Base-by-base conservation (phyloP, 35 echinoderm and acorn worm genomes). In the Ophioderma brevispina region DNA sequence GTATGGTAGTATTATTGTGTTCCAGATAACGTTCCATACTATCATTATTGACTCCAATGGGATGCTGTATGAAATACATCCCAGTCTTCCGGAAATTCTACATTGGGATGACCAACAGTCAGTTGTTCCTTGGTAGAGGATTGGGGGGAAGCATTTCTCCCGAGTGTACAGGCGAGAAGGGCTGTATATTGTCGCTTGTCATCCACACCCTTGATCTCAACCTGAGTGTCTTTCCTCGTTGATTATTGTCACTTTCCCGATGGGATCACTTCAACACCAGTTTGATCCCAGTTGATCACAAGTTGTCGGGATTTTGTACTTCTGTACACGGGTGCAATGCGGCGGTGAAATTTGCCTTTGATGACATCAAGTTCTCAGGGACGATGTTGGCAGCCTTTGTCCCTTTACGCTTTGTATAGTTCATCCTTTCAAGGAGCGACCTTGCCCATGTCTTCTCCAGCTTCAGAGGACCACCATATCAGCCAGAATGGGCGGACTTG, bases 221-320 rank as follows among this genome's bases (percentile, higher is more conserved):
- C 63, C 56, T 90, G 80, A 11, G 36, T 56, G 37, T 80, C 78
- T n/a, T n/a, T 21, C 88, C 88, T 35, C 76, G 21, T 28, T 3
- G 33, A 33, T 79, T 40, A 89, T 79, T 50, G 77, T 89, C 87
- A 89, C 32, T 80, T 78, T 19, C 76, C 76, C 31, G 40, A 33
- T 23, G n/a, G 87, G 87, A 89, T 41, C 0, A 89, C 76, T 35
- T 78, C 5, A 6, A 89, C 87, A 33, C 35, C 87, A 15, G 87
- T 90, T 36, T 82, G 88, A 70, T 90, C 88, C 88, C 88, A 82
- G 39, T 90, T 90, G 17, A 90, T 82, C 0, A 90, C 37, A 1
- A 90, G 42, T 38, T 81, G 79, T 40, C 55, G 39, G n/a, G 88
- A 79, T 80, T 21, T 80, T 50, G 41, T 33, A 89, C 35, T 89